Base-by-base conservation (phyloP, 92 coral and sea anemone genomes). In the Virgularia gustaviana region DNA sequence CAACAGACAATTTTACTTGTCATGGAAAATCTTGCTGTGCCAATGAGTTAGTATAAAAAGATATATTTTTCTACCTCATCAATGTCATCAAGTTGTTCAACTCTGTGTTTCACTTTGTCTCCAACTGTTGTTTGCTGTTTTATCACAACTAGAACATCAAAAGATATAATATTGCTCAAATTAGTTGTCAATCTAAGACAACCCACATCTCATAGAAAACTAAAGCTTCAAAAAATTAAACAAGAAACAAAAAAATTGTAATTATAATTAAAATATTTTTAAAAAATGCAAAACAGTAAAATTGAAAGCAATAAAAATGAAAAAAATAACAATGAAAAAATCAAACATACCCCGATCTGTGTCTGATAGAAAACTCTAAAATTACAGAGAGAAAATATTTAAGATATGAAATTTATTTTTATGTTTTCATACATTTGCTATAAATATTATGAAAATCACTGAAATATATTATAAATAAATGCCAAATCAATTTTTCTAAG, bases 101-200 rank as follows among this genome's bases (percentile, higher is more conserved):
- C 76, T n/a, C 98, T 85, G 77, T 92, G 96, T 52, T 92, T 89
- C 0, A 92, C 98, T 82, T 92, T 92, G 71, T 92, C 96, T 10
- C 90, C 78, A 10, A 92, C 96, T 18, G 96, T 89, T 1, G 98
- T 85, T 63, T 89, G 98, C 37, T 92, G 98, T 78, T 92, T 92
- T 32, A 92, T 92, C 1, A 92, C 89, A 80, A 85, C 98, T 92
- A 56, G 34, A 49, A 64, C 5, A 52, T 55, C 11, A 24, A 44
- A 71, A 2, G 41, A 11, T 16, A 65, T 1, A 36, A n/a, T 8
- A 59, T 33, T 51, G 34, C 62, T 25, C 25, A 55, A 0, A 16
- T 1, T 25, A 0, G 25, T n/a, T 10, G 1, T 4, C n/a, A 43
- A 43, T 43, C n/a, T 16, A 16, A 43, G 19, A 43, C 1, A 13